Evolutionary conservation across 2,888 invertebrate species (phyloP), one percentile per base, ranked within the genome.

Genomic region (Drosophila setosimentum): DNA sequence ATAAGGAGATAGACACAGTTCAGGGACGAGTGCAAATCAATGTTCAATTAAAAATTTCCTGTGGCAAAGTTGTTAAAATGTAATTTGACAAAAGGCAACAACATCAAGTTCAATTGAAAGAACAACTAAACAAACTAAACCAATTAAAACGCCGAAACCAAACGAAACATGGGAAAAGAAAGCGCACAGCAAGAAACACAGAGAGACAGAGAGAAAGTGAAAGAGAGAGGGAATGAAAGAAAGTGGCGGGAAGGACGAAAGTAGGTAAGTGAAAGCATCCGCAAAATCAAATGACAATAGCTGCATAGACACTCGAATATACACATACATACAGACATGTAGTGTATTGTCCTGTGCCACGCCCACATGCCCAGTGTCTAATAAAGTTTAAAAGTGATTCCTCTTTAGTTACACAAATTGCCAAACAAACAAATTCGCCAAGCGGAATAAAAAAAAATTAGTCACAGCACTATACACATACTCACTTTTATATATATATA

Each of bases 351-450:
- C 70, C 74, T 63, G 54, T 24, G 68, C 68, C 78, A 72, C 82
- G 68, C 73, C 76, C 73, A 32, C 55, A 51, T 50, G 57, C 70
- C 66, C 55, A 51, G 48, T 65, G 66, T 59, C 70, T 85, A 76
- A 78, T 87, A 80, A 86, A 86, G 85, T 87, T 89, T 71, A 87
- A 80, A 86, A 89, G 88, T 82, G 80, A 87, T 85, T 85, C 83
- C 86, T 80, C 89, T 86, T 87, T 80, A 87, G 85, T 85, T 87
- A 78, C 88, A 82, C 88, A 86, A 86, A 89, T 89, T 86, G 88
- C 76, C 83, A 87, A 89, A 85, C 85, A 89, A 85, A 89, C 83
- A 82, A 80, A 89, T 82, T 68, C 68, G 64, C 45, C 65, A 62
- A 73, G 65, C 37, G 53, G 63, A 68, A 61, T 48, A 69, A 75